Evolutionary conservation across 2,797 vertebrate genomes (phyloP), one percentile per base, ranked within the genome.

Genomic region (Acomys russatus): DNA sequence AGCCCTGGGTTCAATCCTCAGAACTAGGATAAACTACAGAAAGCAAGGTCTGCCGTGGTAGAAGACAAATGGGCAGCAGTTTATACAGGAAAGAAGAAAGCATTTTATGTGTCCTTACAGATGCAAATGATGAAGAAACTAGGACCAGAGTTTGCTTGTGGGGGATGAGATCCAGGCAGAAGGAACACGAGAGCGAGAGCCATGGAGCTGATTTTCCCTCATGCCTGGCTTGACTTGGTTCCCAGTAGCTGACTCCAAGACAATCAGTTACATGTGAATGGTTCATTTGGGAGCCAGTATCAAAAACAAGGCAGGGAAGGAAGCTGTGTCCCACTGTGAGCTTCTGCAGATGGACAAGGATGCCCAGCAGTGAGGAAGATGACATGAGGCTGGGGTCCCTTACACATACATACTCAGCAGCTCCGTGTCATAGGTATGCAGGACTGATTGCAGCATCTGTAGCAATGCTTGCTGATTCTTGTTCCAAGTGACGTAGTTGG

Each of bases 51-150:
- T 3, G 59, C 30, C n/a, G 51, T 12, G 35, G 44, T 28, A 66
- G 38, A 12, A 17, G 9, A 38, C 38, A 30, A 79, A 28, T 30
- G 23, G 82, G 35, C 6, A 44, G 1, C 63, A 38, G 7, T 73
- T 94, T 80, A 73, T 33, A 30, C 38, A 30, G n/a, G 93, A 79
- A 85, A 20, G 9, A 44, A 35, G 59, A 56, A 49, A 44, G 15
- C 8, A 6, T 33, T 88, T 61, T 83, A 0, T 70, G 49, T 74
- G 80, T 92, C 25, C 56, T 91, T 83, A 20, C 25, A 83, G 54
- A 92, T 7, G 35, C 23, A 22, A 35, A 44, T 51, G 88, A 73
- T 63, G 49, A 82, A 71, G 56, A 95, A 93, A 93, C 28, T 61
- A 28, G 88, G 30, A 93, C 12, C 0, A 3, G 70, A 63, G 8